Evolutionary conservation across 1,140 invertebrate species (phyloP).

Genomic region (Bombus soroeensis): DNA sequence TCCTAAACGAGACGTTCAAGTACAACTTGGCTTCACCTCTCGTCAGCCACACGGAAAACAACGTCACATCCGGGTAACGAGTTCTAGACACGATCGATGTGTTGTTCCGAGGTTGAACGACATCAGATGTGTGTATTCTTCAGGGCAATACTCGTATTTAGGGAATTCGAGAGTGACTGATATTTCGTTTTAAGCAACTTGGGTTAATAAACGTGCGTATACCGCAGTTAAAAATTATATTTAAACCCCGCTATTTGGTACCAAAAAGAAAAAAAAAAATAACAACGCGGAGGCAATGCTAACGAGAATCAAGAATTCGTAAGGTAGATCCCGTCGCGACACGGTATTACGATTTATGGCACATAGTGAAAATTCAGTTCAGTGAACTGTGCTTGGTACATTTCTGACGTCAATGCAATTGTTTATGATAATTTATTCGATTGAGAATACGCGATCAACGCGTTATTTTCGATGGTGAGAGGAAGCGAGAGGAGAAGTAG

Average conservation of each 20-base stretch:
- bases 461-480: not conserved
- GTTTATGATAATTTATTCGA: conserved; percentile 30
- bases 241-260: not conserved
- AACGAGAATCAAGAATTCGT: not conserved
- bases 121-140: not conserved
- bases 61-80: conserved; percentile 3
- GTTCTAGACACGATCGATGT: not conserved
- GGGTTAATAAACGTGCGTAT: not conserved
- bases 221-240: not conserved
- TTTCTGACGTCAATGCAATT: conserved; percentile 17
- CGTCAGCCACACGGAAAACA: not conserved
- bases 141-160: not conserved
- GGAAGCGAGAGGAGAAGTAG: not conserved
- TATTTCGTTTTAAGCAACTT: not conserved
- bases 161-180: not conserved
- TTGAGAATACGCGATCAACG: not conserved
- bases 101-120: not conserved
- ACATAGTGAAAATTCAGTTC: conserved; percentile 23
- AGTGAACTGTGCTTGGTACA: not conserved
- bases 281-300: not conserved
- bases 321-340: not conserved
- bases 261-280: not conserved
- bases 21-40: not conserved
- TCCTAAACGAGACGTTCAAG: not conserved
- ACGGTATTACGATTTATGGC: not conserved